phyloP scores from a whole-genome alignment of 2,113 vertebrate species.

The Campylomormyrus numenius region DNA sequence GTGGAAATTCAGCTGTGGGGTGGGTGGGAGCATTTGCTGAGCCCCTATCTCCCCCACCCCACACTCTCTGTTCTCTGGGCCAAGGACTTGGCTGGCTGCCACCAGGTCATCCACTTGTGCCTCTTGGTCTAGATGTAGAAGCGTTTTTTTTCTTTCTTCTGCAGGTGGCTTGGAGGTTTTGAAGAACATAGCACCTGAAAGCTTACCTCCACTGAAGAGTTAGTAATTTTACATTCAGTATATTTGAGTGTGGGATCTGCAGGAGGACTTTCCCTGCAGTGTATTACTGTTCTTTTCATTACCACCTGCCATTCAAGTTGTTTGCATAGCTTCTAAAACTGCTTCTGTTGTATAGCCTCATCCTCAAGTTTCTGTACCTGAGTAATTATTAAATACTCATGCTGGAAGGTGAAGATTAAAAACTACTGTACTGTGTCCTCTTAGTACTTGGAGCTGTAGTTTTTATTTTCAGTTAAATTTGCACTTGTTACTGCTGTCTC shows the following conservation, averaged over 20 bases:
- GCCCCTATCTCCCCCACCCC: constrained; percentile 26
- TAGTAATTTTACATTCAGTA: neutral
- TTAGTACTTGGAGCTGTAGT: neutral
- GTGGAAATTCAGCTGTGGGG: neutral
- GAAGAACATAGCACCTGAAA: neutral
- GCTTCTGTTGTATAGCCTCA: neutral
- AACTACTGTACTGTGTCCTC: neutral
- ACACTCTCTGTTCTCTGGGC: constrained; percentile 11
- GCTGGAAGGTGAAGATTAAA: neutral
- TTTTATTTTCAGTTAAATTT: neutral
- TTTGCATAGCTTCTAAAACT: neutral
- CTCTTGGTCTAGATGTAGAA: neutral
- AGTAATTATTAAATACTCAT: neutral
- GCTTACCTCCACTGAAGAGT: neutral
- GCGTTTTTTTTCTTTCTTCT: neutral
- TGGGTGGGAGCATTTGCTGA: constrained; percentile 16
- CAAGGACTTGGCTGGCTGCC: constrained; percentile 1
- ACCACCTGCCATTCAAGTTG: neutral
- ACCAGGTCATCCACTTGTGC: constrained; percentile 12
- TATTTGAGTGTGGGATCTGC: neutral
- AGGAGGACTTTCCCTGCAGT: neutral
- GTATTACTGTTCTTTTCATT: neutral
- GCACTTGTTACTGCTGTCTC: neutral
- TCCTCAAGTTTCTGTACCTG: neutral
- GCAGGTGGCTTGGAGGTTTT: neutral